A percentile compares a stretch with the other conserved stretches of the same genome.
Evolutionary conservation across 1,140 invertebrate species (phyloP).

Genomic region (Samia ricini): DNA sequence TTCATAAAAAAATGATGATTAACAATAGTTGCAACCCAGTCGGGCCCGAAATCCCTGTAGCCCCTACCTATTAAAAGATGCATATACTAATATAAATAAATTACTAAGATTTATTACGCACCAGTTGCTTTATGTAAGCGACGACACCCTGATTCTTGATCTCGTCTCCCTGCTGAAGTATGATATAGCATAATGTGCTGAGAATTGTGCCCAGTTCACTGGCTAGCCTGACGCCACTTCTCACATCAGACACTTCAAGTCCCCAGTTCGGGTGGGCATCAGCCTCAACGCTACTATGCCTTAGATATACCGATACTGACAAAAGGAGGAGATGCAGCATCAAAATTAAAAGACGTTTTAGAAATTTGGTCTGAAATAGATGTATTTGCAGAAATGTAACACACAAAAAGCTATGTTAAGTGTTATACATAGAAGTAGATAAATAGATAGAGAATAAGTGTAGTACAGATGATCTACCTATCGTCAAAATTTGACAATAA

Average conservation of each 20-base stretch:
- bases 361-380: constrained; percentile 88
- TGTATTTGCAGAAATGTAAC: too few relatives aligned
- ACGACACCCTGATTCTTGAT: constrained; percentile 94
- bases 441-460: too few relatives aligned
- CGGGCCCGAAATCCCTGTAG: too few relatives aligned
- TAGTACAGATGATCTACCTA: too few relatives aligned
- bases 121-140: constrained; percentile 95
- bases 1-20: too few relatives aligned
- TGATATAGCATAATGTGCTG: constrained; percentile 92
- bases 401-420: too few relatives aligned
- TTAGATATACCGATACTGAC: constrained; percentile 92
- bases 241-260: constrained; percentile 55
- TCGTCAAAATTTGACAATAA: too few relatives aligned
- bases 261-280: constrained; percentile 62
- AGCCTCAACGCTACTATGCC: constrained; percentile 82
- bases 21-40: too few relatives aligned
- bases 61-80: too few relatives aligned
- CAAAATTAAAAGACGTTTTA: constrained; percentile 92
- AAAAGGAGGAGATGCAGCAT: constrained; percentile 92
- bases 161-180: constrained; percentile 95
- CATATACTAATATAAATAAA: too few relatives aligned
- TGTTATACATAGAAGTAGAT: too few relatives aligned
- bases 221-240: constrained; percentile 81
- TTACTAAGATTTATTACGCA: constrained; percentile 68
- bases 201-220: constrained; percentile 91